Conservation (phyloP, 2,797 vertebrate species). For the Xenopus petersii region DNA sequence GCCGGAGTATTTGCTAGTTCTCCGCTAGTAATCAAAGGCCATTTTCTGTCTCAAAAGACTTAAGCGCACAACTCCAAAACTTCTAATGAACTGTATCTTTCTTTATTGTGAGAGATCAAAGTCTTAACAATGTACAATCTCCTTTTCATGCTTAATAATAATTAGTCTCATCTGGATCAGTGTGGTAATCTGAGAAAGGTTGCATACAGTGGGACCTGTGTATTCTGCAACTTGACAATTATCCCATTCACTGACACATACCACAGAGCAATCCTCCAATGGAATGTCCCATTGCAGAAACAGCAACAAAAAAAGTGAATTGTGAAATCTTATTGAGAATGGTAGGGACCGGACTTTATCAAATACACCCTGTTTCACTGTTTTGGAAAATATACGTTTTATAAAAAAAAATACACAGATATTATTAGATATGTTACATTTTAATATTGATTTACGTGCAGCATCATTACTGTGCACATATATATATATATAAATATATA, state of each 20-base stretch:
- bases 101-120: constrained; percentile 41
- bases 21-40: constrained; percentile 30
- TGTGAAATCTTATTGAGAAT: no score
- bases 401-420: no score
- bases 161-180: constrained; percentile 37
- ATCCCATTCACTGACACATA: constrained; percentile 32
- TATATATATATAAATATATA: no score
- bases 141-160: constrained; percentile 48
- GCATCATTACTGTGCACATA: no score
- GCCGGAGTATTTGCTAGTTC: neutral
- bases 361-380: no score
- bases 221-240: constrained; percentile 26
- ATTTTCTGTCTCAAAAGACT: constrained; percentile 17
- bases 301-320: neutral
- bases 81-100: constrained; percentile 42
- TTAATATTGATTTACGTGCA: no score
- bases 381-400: no score
- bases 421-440: no score
- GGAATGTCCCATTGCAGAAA: neutral
- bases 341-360: no score
- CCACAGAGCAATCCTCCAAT: constrained; percentile 11
- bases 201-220: constrained; percentile 32
- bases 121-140: constrained; percentile 37
- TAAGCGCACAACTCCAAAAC: constrained; percentile 26
- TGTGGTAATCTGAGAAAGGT: constrained; percentile 35